phyloP scores from a whole-genome alignment of 2,797 vertebrate genomes.

The Chrysocyon brachyurus region DNA sequence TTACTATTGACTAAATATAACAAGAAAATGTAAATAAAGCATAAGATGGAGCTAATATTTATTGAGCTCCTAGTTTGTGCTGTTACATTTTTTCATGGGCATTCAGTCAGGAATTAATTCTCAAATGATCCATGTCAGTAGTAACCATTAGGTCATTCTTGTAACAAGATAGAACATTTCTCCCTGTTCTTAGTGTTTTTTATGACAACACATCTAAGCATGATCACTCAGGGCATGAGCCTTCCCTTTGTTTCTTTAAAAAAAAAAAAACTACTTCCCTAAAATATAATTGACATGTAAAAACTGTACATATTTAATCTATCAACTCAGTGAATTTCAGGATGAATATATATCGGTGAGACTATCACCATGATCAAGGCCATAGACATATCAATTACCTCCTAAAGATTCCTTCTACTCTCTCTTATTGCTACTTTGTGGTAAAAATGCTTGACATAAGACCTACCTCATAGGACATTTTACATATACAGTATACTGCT shows the following conservation, averaged over 20 bases:
- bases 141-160: background rate
- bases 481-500: background rate
- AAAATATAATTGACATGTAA: background rate
- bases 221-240: background rate
- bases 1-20: conserved; percentile 27
- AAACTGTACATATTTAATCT: background rate
- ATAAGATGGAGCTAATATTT: background rate
- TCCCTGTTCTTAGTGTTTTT: background rate
- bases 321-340: background rate
- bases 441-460: background rate
- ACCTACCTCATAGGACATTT: background rate
- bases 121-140: background rate
- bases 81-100: background rate
- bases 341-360: background rate
- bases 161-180: background rate
- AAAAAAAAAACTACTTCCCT: background rate
- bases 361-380: background rate
- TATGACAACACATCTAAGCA: background rate
- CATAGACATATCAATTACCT: background rate
- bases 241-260: background rate
- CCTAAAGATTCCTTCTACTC: background rate
- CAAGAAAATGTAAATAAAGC: background rate
- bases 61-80: background rate
- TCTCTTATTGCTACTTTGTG: background rate
- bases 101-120: background rate